Percentiles rank a stretch among this genome's conserved stretches.
Conservation (phyloP, 2,888 invertebrate species). For the Rhopalosiphum nymphaeae region DNA sequence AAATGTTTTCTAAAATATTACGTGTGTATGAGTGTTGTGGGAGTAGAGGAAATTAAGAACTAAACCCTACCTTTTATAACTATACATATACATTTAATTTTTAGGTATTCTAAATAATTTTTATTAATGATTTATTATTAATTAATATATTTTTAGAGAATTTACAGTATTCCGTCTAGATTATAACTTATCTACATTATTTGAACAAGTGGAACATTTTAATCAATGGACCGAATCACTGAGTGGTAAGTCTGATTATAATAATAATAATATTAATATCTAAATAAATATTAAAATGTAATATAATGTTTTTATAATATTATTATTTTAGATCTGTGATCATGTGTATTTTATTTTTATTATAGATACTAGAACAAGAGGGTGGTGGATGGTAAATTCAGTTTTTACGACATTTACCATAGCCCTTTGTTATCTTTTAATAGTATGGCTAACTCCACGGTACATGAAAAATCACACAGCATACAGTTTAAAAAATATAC, state of each 20-base stretch:
- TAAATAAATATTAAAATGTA: not conserved
- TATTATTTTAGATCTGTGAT: not conserved
- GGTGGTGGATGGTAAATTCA: constrained; percentile 60
- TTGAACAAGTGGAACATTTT: constrained; percentile 36
- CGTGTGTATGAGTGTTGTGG: too few species aligned
- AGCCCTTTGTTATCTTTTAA: constrained; percentile 41
- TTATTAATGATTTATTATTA: not conserved
- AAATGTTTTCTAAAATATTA: not conserved
- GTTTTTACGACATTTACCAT: constrained; percentile 36
- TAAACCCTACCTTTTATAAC: not conserved
- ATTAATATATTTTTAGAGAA: constrained; percentile 39
- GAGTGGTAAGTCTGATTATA: constrained; percentile 14
- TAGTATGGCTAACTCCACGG: constrained; percentile 42
- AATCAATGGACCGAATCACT: constrained; percentile 48
- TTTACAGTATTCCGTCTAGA: constrained; percentile 25
- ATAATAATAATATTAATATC: not conserved
- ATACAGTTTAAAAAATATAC: constrained; percentile 28
- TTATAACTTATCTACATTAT: constrained; percentile 25
- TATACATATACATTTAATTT: not conserved
- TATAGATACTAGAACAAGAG: constrained; percentile 50
- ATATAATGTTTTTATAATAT: not conserved
- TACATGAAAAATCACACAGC: constrained; percentile 45
- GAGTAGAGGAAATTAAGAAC: not conserved
- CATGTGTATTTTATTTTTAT: not conserved
- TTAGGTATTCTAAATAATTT: not conserved